Evolutionary conservation across 2,113 vertebrate species (phyloP).

Genomic region (Istiophorus platypterus): DNA sequence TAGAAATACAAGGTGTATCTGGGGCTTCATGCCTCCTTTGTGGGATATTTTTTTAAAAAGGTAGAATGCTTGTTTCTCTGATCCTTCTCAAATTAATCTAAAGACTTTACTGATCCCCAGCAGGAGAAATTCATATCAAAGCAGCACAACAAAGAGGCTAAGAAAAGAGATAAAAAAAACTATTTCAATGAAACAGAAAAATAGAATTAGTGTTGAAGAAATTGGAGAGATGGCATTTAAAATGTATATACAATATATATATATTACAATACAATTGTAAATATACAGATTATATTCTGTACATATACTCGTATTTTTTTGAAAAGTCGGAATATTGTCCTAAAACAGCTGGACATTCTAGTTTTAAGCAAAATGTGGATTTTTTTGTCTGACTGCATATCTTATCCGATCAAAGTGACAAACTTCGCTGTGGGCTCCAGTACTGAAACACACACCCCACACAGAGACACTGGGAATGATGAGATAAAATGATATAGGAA

Average conservation of each 20-base stretch:
- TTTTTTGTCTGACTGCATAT: constrained; percentile 13
- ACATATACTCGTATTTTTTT: too few species aligned
- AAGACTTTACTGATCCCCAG: neutral
- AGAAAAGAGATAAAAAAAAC: neutral
- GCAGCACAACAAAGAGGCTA: neutral
- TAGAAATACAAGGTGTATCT: neutral
- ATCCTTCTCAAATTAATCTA: neutral
- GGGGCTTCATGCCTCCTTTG: neutral
- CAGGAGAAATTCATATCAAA: neutral
- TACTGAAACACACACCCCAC: constrained; percentile 19
- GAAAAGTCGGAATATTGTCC: too few species aligned
- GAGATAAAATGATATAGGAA: constrained; percentile 52
- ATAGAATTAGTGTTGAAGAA: neutral
- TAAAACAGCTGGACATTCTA: too few species aligned
- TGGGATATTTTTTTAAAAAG: neutral
- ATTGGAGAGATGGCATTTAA: neutral
- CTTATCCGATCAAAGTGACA: constrained; percentile 56
- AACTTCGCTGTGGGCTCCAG: constrained; percentile 40
- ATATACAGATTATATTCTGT: too few species aligned
- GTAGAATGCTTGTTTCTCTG: neutral
- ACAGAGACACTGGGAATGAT: constrained; percentile 30
- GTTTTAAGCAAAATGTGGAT: neutral
- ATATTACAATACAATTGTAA: too few species aligned
- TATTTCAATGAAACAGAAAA: neutral
- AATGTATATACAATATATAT: too few species aligned